Conservation (phyloP, 2,113 vertebrate species). For the Falco punctatus region DNA sequence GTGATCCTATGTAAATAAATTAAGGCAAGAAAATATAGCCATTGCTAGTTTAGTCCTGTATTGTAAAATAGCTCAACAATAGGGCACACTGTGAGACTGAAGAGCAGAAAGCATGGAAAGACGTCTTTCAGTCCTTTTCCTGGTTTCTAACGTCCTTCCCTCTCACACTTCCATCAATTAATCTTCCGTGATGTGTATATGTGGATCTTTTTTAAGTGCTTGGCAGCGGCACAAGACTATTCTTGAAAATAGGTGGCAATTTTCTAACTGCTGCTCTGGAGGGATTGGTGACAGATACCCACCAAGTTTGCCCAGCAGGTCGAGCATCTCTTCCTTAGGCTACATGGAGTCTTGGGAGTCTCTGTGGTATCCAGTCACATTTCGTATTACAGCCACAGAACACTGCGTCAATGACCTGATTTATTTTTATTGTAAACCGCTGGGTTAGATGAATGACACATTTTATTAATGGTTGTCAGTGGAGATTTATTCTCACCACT, state of each 20-base stretch:
- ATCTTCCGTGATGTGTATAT: not conserved
- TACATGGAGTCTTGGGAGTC: not conserved
- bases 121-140: not conserved
- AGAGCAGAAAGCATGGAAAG: not conserved
- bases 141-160: not conserved
- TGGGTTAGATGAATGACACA: not conserved
- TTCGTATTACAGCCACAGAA: not conserved
- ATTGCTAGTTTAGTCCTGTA: not conserved
- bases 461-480: not conserved
- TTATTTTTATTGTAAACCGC: not conserved
- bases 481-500: not conserved
- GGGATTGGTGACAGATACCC: not conserved
- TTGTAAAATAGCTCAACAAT: not conserved
- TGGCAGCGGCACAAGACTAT: not conserved
- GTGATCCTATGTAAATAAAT: slow-evolving; percentile 35
- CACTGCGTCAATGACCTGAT: not conserved
- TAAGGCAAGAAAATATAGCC: not conserved
- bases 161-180: not conserved
- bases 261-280: not conserved
- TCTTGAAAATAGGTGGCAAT: not conserved
- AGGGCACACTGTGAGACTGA: not conserved
- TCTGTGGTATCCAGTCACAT: not conserved
- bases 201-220: not conserved
- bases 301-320: not conserved
- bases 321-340: not conserved